These are phyloP conservation scores for Pelobates cultripes DNA, from an alignment of 2,797 vertebrate species.

Conservation along the genomic window DNA sequence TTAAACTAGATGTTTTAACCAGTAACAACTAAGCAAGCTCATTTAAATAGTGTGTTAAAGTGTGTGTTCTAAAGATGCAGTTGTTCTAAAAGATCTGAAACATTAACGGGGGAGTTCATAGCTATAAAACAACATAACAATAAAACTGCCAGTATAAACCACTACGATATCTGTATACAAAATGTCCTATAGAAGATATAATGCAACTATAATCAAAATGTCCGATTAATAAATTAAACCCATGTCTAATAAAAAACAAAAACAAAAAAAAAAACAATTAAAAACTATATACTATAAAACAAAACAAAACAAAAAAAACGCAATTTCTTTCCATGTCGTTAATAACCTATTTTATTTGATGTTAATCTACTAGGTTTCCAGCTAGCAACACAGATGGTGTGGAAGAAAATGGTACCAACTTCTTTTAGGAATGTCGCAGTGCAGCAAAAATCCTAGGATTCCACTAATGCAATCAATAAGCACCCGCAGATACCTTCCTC, in stretches of 20 bases:
- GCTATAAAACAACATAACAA: not conserved
- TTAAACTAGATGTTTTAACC: not conserved
- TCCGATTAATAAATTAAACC: no score
- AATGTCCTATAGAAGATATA: not conserved
- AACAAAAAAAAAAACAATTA: no score
- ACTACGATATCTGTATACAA: not conserved
- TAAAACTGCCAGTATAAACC: not conserved
- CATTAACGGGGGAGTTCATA: no score
- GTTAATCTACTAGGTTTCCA: slow-evolving; percentile 16
- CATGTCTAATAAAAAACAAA: no score
- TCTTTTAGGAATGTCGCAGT: slow-evolving; percentile 32
- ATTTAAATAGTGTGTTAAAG: not conserved
- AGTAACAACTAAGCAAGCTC: not conserved
- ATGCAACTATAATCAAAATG: not conserved
- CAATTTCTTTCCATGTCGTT: not conserved
- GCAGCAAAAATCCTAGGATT: slow-evolving; percentile 20
- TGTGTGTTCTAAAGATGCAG: not conserved
- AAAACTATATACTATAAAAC: no score
- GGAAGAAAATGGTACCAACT: slow-evolving; percentile 17
- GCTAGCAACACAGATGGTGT: slow-evolving; percentile 40
- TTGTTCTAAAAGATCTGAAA: no score
- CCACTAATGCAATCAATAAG: slow-evolving; percentile 40
- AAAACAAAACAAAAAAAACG: not conserved
- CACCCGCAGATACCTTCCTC: slow-evolving; percentile 11
- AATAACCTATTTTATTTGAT: slow-evolving; percentile 2